Evolutionary conservation across 1,140 invertebrate species (phyloP), one percentile per base, ranked within the genome.

Genomic region (Aphaenogaster floridana): DNA sequence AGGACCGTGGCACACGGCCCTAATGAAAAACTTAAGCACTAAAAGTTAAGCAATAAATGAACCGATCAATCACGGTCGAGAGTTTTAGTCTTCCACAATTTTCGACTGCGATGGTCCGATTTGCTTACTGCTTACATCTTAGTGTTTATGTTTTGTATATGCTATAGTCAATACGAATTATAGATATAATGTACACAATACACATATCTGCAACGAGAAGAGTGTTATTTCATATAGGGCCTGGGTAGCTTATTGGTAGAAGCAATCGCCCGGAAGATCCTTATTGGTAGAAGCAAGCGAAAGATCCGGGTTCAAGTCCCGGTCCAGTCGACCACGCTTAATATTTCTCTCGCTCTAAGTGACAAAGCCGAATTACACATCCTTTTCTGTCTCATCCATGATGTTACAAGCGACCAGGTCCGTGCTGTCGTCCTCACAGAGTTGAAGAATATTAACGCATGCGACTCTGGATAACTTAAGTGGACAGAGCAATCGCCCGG

Each of bases 271-370:
- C 5, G 66, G 28, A 28, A 28, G 28, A 28, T 28, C 28, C 28
- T 28, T 28, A 28, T 28, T 28, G 28, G 28, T 28, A 28, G 28
- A 28, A 28, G 66, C 9, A 72, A 52, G 48, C 45, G 28, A 72
- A 52, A 72, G 69, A 52, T 52, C 48, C 45, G 42, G 15, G 48
- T 71, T 72, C 28, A n/a, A 76, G 42, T 76, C n/a, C 50, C 36
- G 28, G 1, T 39, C 36, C 9, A 39, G 3, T 59, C n/a, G 3
- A 21, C 4, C 39, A 4, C 1, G 11, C 8, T 59, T 36, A 15
- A 71, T 34, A 52, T 48, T 5, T 61, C 28, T 11, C n/a, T 21
- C 5, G 28, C 3, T 17, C n/a, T 4, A 3, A 4, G 28, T 28
- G 6, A 17, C 2, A 21, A 57, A 21, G 28, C 28, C 28, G 28